These are phyloP conservation scores for Bombyx huttoni DNA, from an alignment of 2,888 invertebrate genomes.

Conservation along the genomic window DNA sequence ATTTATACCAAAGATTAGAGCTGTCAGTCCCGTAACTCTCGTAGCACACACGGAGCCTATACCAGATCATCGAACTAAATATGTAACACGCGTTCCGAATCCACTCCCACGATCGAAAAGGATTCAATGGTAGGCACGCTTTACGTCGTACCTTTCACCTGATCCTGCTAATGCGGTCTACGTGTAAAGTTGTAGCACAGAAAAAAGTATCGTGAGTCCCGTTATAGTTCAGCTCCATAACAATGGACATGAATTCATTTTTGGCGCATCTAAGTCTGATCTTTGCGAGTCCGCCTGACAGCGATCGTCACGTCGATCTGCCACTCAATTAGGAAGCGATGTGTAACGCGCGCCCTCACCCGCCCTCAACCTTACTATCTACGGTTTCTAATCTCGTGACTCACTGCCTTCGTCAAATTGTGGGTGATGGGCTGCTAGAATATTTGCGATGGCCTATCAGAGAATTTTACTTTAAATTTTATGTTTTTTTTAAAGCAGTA, in stretches of 20 bases:
- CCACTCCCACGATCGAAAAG: too few species aligned
- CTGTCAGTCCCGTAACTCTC: too few species aligned
- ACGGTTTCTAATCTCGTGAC: constrained; percentile 17
- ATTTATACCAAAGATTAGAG: too few species aligned
- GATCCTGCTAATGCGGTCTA: too few species aligned
- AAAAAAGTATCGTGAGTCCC: not conserved
- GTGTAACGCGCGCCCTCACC: constrained; percentile 5
- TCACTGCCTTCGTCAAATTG: constrained; percentile 9
- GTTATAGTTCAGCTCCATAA: not conserved
- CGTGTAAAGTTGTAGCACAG: too few species aligned
- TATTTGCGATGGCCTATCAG: not conserved
- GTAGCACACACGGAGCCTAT: too few species aligned
- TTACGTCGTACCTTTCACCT: too few species aligned
- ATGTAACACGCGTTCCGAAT: too few species aligned
- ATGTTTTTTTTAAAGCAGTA: too few species aligned
- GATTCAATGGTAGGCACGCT: too few species aligned
- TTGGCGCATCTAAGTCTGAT: not conserved
- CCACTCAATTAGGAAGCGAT: constrained; percentile 5
- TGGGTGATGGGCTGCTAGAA: not conserved
- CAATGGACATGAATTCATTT: not conserved
- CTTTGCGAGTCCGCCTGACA: not conserved
- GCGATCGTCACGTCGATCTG: constrained; percentile 4
- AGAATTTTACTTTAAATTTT: too few species aligned
- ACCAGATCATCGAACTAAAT: too few species aligned
- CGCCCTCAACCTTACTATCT: constrained; percentile 8